phyloP scores from a whole-genome alignment of 2,797 vertebrate genomes.

The Takifugu rubripes region DNA sequence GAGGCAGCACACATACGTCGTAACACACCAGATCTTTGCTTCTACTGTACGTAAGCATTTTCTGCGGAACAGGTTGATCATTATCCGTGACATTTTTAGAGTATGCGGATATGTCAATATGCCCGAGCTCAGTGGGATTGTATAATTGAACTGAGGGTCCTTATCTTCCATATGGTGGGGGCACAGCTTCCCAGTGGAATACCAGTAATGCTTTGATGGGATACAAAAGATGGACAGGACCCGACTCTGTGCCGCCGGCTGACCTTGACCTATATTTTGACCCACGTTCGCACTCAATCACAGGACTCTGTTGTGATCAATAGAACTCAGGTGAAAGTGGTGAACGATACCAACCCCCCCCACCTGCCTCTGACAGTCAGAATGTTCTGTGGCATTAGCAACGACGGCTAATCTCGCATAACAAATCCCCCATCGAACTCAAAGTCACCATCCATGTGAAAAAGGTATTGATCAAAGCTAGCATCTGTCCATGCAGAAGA shows the following conservation, averaged over 20 bases:
- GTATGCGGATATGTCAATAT: constrained; percentile 72
- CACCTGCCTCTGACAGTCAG: constrained; percentile 30
- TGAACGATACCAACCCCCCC: constrained; percentile 27
- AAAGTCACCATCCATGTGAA: constrained; percentile 71
- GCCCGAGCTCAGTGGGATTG: constrained; percentile 63
- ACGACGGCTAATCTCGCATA: constrained; percentile 50
- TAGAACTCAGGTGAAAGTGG: constrained; percentile 56
- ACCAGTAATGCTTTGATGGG: constrained; percentile 65
- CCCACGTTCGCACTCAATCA: constrained; percentile 68
- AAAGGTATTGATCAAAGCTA: constrained; percentile 78
- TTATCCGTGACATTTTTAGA: constrained; percentile 73
- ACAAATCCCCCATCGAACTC: constrained; percentile 68
- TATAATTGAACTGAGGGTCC: constrained; percentile 68
- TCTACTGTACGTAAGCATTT: constrained; percentile 53
- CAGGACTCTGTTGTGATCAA: constrained; percentile 62
- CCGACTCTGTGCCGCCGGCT: constrained; percentile 62
- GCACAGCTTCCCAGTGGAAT: constrained; percentile 66
- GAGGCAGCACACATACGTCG: constrained; percentile 27
- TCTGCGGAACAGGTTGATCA: constrained; percentile 64
- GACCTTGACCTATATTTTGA: constrained; percentile 79
- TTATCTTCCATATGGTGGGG: constrained; percentile 68
- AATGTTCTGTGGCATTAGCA: constrained; percentile 31
- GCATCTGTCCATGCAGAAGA: constrained; percentile 72
- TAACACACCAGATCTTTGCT: constrained; percentile 17
- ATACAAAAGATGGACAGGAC: constrained; percentile 64